Conservation (phyloP, 2,113 vertebrate species). For the Cyphomyrus discorhynchus region DNA sequence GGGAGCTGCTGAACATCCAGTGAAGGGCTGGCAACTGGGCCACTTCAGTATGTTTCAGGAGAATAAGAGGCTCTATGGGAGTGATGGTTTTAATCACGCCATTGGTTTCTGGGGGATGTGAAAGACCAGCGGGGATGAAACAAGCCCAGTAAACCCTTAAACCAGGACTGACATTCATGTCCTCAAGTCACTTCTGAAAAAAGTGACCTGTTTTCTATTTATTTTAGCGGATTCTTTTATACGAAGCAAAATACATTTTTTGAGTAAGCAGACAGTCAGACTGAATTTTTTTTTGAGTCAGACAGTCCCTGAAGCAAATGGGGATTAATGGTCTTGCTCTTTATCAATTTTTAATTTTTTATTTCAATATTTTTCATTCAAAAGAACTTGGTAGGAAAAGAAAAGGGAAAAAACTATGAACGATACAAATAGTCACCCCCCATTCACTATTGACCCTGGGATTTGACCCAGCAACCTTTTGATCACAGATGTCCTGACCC, state of each 20-base stretch:
- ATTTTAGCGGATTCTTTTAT: neutral
- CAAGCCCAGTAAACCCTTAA: neutral
- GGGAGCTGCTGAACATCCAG: neutral
- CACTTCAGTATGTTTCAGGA: neutral
- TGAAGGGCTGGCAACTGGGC: neutral
- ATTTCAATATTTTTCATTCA: too few species aligned
- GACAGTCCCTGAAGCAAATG: neutral
- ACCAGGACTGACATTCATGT: neutral
- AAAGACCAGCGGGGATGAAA: neutral
- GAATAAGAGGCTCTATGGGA: neutral
- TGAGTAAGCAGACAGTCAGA: neutral
- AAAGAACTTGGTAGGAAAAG: too few species aligned
- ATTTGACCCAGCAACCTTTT: neutral
- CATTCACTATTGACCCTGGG: neutral
- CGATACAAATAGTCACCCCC: too few species aligned
- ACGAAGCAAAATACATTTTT: neutral
- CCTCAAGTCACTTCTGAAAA: neutral
- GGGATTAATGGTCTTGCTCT: neutral
- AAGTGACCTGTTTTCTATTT: neutral
- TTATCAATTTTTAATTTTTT: neutral
- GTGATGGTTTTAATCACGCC: neutral
- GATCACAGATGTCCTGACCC: neutral
- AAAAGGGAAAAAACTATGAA: too few species aligned
- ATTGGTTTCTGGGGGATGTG: neutral
- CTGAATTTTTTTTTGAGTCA: too few species aligned